These are phyloP conservation scores for Festucalex cinctus DNA, from an alignment of 2,113 vertebrate species.

Conservation along the genomic window DNA sequence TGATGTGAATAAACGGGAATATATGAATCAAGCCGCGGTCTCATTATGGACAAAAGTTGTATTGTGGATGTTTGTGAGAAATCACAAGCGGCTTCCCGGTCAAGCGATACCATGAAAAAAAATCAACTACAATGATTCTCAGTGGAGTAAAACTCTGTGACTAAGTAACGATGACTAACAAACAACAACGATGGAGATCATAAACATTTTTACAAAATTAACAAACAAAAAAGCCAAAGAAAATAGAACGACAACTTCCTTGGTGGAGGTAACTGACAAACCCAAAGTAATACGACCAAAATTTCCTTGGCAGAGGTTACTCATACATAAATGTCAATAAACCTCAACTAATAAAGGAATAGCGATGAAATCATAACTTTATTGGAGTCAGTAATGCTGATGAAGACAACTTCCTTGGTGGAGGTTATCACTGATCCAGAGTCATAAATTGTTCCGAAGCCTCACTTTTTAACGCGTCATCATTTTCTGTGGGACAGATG, in stretches of 20 bases:
- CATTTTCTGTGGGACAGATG: conserved; percentile 13
- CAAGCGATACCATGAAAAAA: not conserved
- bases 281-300: not conserved
- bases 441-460: not conserved
- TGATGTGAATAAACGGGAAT: conserved; percentile 54
- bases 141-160: not conserved
- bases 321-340: not conserved
- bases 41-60: conserved; percentile 19
- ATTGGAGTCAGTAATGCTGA: no score
- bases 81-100: conserved; percentile 7
- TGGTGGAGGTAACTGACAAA: not conserved
- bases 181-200: no score
- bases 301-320: not conserved
- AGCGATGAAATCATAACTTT: no score
- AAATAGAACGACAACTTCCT: not conserved
- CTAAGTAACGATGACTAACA: no score
- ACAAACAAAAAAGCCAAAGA: no score
- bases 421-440: conserved; percentile 8
- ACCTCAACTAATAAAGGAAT: not conserved
- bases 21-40: conserved; percentile 42
- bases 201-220: no score
- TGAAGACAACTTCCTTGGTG: not conserved
- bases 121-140: not conserved
- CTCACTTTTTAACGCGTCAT: conserved; percentile 26
- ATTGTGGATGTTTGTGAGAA: conserved; percentile 28